Base-by-base conservation (phyloP, 2,797 vertebrate genomes). In the Sylvilagus floridanus region DNA sequence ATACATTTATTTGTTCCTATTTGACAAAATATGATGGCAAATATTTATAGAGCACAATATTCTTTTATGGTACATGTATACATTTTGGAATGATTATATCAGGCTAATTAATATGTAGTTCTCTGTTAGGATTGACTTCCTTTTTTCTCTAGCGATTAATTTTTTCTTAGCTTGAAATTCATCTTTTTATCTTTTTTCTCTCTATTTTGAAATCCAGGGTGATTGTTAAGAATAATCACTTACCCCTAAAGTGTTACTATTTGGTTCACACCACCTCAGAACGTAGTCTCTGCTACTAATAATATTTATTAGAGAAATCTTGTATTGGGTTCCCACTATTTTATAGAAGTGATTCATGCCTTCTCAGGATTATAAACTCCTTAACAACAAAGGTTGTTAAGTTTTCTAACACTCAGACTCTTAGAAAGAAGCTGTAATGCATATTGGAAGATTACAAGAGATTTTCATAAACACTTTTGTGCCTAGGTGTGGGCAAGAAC, bases 341-440 rank as follows among this genome's bases (percentile, higher is more conserved):
- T 81, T 65, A 62, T 42, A 26, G 17, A 77, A 71, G 71, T 5
- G 4, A 50, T 72, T 72, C 37, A n/a, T 94, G 28, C n/a, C 88
- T 93, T 77, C n/a, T 35, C 37, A 86, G 42, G 32, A n/a, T 84
- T 3, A n/a, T 42, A 95, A 91, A 87, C 47, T 89, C 37, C n/a
- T 91, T 68, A 73, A 78, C 37, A 92, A 69, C 17, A 90, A 63
- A 65, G 22, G 7, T 82, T 93, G 26, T 69, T 92, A 91, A 93
- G 35, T 68, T 14, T 14, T 65, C 3, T 86, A 52, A 90, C 52
- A 86, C 10, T 73, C 14, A 89, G 32, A n/a, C 9, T 19, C 4
- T 24, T 79, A 60, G 47, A 72, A 72, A 90, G 71, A 68, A 96
- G 35, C 4, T 62, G 11, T 30, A 30, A 77, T 37, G n/a, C 2